These are phyloP conservation scores for Lontra canadensis DNA, from an alignment of 2,113 vertebrate species.

Conservation along the genomic window DNA sequence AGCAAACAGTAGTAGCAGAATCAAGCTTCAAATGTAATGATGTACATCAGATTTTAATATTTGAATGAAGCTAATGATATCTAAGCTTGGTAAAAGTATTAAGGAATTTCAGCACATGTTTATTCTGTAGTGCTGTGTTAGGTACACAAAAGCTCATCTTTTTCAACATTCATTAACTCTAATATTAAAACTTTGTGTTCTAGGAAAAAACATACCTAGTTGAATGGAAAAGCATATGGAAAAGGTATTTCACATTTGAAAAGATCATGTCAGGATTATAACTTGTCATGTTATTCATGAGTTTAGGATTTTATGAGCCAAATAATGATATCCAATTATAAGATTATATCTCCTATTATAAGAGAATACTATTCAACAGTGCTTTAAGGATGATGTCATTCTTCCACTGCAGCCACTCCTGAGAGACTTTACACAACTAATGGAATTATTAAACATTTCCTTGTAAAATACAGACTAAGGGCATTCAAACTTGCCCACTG, in stretches of 20 bases:
- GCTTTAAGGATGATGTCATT: background rate
- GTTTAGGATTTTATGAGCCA: background rate
- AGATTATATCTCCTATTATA: background rate
- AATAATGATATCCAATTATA: background rate
- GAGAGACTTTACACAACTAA: background rate
- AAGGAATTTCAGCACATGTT: background rate
- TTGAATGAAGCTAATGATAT: background rate
- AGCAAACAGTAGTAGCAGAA: slow-evolving; percentile 27
- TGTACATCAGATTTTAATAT: background rate
- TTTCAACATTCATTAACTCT: slow-evolving; percentile 11
- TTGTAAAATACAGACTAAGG: background rate
- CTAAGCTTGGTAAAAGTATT: background rate
- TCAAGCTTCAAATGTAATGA: background rate
- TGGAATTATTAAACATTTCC: background rate
- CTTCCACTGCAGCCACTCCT: background rate
- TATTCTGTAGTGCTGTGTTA: background rate
- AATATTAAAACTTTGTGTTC: background rate
- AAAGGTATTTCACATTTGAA: background rate
- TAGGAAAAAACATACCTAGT: background rate
- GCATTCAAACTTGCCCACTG: background rate
- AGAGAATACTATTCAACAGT: background rate
- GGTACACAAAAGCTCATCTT: background rate
- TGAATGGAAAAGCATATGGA: background rate
- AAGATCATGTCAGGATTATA: background rate
- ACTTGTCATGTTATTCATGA: background rate